Conservation (phyloP, 92 coral and sea anemone genomes). For the Epizoanthus illoricatus region DNA sequence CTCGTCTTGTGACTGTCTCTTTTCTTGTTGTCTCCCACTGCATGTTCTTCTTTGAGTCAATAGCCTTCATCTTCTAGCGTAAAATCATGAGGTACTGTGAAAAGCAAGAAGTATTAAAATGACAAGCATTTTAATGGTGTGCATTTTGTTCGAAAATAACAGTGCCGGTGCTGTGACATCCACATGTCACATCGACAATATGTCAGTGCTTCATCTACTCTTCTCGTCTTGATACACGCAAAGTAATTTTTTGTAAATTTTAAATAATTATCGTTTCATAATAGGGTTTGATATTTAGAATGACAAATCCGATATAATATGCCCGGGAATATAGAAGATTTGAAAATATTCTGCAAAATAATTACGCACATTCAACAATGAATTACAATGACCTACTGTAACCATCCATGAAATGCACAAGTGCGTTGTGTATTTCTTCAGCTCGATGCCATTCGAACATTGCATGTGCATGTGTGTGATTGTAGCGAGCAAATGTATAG, state of each 20-base stretch:
- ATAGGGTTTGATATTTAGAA: too few species aligned
- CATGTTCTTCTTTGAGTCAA: neutral
- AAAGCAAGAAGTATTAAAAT: neutral
- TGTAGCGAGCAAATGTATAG: neutral
- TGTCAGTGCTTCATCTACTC: too few species aligned
- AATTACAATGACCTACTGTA: neutral
- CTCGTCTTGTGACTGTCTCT: slow-evolving; percentile 33
- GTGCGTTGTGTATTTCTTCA: neutral
- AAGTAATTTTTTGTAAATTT: too few species aligned
- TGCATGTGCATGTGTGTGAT: neutral
- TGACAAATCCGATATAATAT: too few species aligned
- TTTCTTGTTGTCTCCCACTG: slow-evolving; percentile 33
- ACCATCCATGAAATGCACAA: slow-evolving; percentile 33
- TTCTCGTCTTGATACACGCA: too few species aligned
- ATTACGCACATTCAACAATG: neutral
- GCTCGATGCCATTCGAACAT: neutral
- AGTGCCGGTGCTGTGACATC: too few species aligned
- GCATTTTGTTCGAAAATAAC: too few species aligned
- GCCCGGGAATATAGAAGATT: too few species aligned
- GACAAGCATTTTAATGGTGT: too few species aligned
- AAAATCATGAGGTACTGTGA: slow-evolving; percentile 24
- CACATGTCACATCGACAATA: too few species aligned
- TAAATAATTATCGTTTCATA: too few species aligned
- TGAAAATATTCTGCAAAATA: neutral
- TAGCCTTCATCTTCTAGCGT: neutral